Conservation (phyloP, 1,140 invertebrate species). For the Aphaenogaster floridana region DNA sequence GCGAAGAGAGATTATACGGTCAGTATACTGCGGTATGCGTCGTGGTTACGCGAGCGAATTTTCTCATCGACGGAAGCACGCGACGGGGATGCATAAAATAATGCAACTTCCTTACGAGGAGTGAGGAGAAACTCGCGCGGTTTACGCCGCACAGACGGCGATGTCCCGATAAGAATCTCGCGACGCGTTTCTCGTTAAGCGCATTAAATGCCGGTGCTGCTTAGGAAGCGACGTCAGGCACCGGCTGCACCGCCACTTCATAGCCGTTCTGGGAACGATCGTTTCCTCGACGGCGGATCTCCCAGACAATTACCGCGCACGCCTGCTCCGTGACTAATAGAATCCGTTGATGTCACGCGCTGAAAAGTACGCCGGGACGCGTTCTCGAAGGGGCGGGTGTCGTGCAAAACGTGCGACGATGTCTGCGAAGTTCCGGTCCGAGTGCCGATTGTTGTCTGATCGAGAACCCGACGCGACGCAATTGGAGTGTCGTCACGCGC, state of each 20-base stretch:
- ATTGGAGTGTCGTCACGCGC: conserved; percentile 47
- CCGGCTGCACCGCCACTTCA: conserved; percentile 27
- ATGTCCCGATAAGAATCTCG: conserved; percentile 63
- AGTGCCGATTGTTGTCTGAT: conserved; percentile 20
- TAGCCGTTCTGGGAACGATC: conserved; percentile 51
- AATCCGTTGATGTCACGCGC: conserved; percentile 71
- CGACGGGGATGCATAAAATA: conserved; percentile 10
- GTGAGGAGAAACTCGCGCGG: conserved; percentile 19
- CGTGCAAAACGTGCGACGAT: conserved; percentile 59
- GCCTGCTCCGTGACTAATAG: conserved; percentile 69
- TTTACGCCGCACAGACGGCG: conserved; percentile 33
- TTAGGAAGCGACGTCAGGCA: conserved; percentile 31
- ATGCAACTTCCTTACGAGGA: conserved; percentile 23
- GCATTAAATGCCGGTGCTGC: conserved; percentile 57
- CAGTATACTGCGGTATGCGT: background rate
- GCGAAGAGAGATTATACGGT: background rate
- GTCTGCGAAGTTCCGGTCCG: conserved; percentile 24
- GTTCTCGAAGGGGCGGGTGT: background rate
- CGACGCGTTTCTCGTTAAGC: conserved; percentile 68
- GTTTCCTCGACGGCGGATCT: conserved; percentile 57
- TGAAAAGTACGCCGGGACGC: conserved; percentile 47
- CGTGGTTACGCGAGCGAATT: conserved; percentile 4
- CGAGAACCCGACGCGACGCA: background rate
- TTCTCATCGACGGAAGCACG: conserved; percentile 11
- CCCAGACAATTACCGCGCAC: conserved; percentile 64